Conservation (phyloP, 2,888 invertebrate genomes). For the Cylindroiulus punctatus region DNA sequence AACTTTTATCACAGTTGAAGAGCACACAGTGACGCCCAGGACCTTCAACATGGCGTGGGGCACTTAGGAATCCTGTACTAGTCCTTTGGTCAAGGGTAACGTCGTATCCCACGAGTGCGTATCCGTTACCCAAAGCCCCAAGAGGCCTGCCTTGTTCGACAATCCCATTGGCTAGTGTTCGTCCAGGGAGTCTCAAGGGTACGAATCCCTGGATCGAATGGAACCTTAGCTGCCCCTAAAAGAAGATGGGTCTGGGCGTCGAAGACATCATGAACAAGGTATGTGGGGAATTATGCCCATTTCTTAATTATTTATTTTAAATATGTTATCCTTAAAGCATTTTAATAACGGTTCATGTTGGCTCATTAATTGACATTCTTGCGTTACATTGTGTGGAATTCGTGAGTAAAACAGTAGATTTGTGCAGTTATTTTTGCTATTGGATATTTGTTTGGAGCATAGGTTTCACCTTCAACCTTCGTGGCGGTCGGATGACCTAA, state of each 20-base stretch:
- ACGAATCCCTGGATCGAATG: neutral
- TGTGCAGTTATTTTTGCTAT: too few relatives aligned
- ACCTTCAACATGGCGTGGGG: neutral
- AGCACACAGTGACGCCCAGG: neutral
- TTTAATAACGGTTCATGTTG: too few relatives aligned
- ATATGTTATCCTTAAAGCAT: too few relatives aligned
- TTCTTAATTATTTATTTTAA: too few relatives aligned
- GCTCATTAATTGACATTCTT: too few relatives aligned
- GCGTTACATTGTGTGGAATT: too few relatives aligned
- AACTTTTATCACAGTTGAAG: neutral
- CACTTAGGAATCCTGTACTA: neutral
- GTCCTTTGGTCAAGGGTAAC: neutral
- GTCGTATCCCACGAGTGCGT: conserved; percentile 31
- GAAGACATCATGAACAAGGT: neutral
- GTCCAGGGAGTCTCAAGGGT: neutral
- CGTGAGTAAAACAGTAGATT: too few relatives aligned
- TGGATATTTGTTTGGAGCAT: neutral
- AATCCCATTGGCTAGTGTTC: conserved; percentile 15
- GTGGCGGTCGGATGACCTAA: neutral
- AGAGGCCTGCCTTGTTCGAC: neutral
- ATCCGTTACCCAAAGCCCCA: conserved; percentile 1
- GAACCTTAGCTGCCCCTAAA: neutral
- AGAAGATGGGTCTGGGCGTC: neutral
- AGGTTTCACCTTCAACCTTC: neutral
- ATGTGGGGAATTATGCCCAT: neutral